Conservation (phyloP, 1,140 invertebrate genomes). For the Coenobita brevimanus region DNA sequence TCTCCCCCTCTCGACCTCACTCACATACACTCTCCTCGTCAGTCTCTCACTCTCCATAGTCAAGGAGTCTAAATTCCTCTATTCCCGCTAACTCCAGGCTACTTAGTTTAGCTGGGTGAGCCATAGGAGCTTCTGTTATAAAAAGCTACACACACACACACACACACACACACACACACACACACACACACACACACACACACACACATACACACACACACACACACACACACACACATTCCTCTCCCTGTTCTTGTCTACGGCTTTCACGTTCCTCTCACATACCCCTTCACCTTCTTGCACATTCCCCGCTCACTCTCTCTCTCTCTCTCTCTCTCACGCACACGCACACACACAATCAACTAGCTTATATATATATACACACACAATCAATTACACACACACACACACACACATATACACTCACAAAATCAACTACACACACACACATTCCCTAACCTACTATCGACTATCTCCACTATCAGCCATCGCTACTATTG, state of each 20-base stretch:
- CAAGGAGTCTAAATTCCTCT: too few species aligned
- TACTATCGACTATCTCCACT: too few species aligned
- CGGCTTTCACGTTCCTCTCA: not conserved
- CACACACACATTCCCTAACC: not conserved
- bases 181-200: not conserved
- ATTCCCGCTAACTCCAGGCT: too few species aligned
- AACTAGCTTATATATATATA: not conserved
- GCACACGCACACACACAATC: not conserved
- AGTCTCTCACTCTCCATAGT: too few species aligned
- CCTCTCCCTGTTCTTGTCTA: not conserved
- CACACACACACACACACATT: not conserved
- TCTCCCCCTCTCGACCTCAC: too few species aligned
- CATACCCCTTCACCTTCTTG: not conserved
- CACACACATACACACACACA: not conserved
- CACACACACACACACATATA: too few species aligned
- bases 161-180: slow-evolving; percentile 22
- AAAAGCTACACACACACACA: slow-evolving; percentile 16
- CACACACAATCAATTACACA: too few species aligned
- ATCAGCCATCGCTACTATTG: too few species aligned
- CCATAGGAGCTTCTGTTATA: too few species aligned
- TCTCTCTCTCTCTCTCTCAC: not conserved
- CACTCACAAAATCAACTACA: not conserved
- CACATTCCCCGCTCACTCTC: not conserved
- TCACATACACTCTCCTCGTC: too few species aligned
- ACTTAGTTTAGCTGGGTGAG: too few species aligned